Percentiles rank a stretch among this genome's conserved stretches.
Conservation (phyloP, 2,888 invertebrate genomes). For the Arrhopalites spinosus region DNA sequence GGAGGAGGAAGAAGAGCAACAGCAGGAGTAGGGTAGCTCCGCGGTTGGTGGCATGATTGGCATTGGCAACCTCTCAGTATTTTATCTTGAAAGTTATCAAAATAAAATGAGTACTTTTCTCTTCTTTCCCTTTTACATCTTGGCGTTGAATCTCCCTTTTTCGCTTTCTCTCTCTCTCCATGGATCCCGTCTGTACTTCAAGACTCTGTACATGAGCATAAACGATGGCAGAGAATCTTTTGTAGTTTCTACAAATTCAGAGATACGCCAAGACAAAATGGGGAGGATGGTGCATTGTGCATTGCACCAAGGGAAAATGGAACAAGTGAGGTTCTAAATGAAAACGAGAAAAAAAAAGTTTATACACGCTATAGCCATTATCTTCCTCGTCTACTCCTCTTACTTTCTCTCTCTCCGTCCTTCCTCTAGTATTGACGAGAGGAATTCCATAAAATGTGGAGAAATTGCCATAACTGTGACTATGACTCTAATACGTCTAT, state of each 20-base stretch:
- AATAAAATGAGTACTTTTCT: conserved; percentile 31
- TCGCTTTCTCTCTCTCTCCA: not conserved
- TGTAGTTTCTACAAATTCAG: not conserved
- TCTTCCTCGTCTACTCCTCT: conserved; percentile 2
- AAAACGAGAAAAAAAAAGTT: conserved; percentile 1
- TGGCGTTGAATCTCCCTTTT: not conserved
- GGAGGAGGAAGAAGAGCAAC: not conserved
- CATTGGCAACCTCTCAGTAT: conserved; percentile 24
- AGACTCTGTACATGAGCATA: not conserved
- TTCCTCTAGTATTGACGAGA: not conserved
- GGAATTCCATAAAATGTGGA: not conserved
- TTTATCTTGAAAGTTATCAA: conserved; percentile 31
- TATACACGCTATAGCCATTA: not conserved
- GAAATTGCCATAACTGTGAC: not conserved
- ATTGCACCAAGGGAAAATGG: not conserved
- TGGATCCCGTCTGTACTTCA: not conserved
- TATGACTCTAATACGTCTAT: not conserved
- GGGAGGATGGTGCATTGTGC: not conserved
- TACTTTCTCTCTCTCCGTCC: not conserved
- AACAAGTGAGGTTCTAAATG: not conserved
- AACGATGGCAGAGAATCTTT: no score
- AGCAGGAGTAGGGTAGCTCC: conserved; percentile 2
- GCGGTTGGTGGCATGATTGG: conserved; percentile 27
- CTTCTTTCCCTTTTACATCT: conserved; percentile 9
- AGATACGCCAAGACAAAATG: not conserved